These are phyloP conservation scores for Tanypteryx hageni DNA, from an alignment of 2,888 invertebrate species.

Conservation along the genomic window DNA sequence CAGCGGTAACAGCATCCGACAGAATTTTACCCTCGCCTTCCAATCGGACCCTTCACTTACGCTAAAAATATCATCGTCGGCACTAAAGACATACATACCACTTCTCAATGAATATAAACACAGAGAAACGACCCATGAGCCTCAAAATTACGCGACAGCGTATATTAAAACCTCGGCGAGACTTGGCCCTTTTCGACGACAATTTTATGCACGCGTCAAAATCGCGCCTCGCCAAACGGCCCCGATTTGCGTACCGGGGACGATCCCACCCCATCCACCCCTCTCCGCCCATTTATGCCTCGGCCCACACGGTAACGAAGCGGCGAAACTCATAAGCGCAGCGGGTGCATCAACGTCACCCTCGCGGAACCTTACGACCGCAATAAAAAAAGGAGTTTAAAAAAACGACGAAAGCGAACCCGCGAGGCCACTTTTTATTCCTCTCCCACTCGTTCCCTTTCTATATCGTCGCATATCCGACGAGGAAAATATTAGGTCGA, in stretches of 20 bases:
- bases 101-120: neutral
- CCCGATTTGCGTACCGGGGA: neutral
- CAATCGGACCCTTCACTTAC: neutral
- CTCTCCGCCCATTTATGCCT: neutral
- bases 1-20: neutral
- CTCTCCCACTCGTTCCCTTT: neutral
- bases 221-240: conserved; percentile 11
- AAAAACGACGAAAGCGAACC: neutral
- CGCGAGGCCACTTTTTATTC: neutral
- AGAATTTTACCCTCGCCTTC: neutral
- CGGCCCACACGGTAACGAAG: neutral
- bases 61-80: neutral
- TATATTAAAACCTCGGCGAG: neutral
- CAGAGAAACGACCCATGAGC: neutral
- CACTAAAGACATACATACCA: neutral
- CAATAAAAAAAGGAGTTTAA: neutral
- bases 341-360: conserved; percentile 21
- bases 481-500: no score
- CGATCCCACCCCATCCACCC: neutral
- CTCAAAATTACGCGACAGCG: neutral
- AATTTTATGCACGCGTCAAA: conserved; percentile 21
- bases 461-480: neutral
- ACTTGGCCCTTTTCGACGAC: neutral
- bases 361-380: neutral
- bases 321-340: neutral